phyloP scores from a whole-genome alignment of 1,140 invertebrate genomes.

The Drosophila ogumai region DNA sequence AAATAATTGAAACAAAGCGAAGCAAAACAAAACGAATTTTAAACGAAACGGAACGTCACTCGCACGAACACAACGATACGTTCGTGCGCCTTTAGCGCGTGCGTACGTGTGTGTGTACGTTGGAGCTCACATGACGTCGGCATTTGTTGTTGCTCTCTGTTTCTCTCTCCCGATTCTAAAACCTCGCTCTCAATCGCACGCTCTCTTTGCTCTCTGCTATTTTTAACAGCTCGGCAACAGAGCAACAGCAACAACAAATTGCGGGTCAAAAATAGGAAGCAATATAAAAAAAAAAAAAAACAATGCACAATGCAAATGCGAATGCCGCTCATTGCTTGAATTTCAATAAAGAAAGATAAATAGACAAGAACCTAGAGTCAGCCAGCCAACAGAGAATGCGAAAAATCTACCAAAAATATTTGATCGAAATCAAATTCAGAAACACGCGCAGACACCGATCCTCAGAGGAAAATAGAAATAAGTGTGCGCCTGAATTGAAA shows the following conservation, averaged over 20 bases:
- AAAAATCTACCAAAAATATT: conserved; percentile 42
- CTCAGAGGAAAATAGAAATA: not conserved
- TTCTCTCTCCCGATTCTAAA: not conserved
- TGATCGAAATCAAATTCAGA: conserved; percentile 46
- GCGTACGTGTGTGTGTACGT: conserved; percentile 25
- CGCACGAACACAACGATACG: conserved; percentile 23
- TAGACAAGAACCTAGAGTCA: not conserved
- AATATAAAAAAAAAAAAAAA: conserved; percentile 47
- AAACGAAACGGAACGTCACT: conserved; percentile 33
- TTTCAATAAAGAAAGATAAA: conserved; percentile 52
- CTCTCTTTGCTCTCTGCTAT: conserved; percentile 21
- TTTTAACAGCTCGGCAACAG: conserved; percentile 51
- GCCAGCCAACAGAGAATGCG: conserved; percentile 14
- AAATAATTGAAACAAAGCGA: conserved; percentile 13
- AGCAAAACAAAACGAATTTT: conserved; percentile 29
- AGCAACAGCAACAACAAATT: conserved; percentile 1
- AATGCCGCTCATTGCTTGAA: conserved; percentile 67
- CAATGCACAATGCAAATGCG: conserved; percentile 62
- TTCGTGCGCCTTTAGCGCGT: conserved; percentile 29
- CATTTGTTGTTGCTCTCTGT: conserved; percentile 14
- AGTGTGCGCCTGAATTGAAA: conserved; percentile 16
- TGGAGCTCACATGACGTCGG: conserved; percentile 37
- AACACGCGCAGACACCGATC: not conserved
- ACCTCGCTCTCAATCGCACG: not conserved
- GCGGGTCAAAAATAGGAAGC: conserved; percentile 65